Evolutionary conservation across 2,797 vertebrate species (phyloP).

Genomic region (Gastrophryne carolinensis): DNA sequence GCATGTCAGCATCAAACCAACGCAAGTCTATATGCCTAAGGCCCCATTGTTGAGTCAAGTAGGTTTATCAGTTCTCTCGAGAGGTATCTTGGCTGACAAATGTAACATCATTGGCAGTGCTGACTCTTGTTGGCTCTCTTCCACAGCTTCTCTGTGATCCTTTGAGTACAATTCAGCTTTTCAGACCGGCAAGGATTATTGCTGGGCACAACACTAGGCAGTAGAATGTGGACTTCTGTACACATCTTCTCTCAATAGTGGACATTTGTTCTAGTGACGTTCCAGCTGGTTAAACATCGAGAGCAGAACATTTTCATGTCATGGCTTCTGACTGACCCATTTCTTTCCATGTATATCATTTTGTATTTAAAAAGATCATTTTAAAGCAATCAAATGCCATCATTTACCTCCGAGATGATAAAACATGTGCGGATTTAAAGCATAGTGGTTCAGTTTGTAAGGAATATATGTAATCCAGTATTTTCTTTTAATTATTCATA

Average conservation of each 20-base stretch:
- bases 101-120: constrained; percentile 23
- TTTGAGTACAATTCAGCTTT: constrained; percentile 11
- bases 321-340: not conserved
- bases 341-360: not conserved
- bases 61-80: constrained; percentile 6
- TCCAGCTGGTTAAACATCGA: constrained; percentile 6
- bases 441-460: too few relatives aligned
- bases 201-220: not conserved
- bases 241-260: not conserved
- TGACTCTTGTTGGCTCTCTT: constrained; percentile 10
- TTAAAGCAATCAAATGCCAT: not conserved
- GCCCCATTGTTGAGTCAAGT: constrained; percentile 14
- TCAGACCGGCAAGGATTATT: constrained; percentile 6
- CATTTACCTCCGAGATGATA: too few relatives aligned
- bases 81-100: constrained; percentile 16
- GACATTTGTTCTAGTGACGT: not conserved
- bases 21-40: not conserved
- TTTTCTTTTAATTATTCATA: too few relatives aligned
- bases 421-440: too few relatives aligned
- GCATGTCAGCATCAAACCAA: not conserved
- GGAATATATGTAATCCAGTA: too few relatives aligned
- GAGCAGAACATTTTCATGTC: not conserved
- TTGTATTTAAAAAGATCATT: not conserved
- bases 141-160: constrained; percentile 10
- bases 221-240: not conserved